These are phyloP conservation scores for Rutpela maculata DNA, from an alignment of 2,888 invertebrate genomes.

Conservation along the genomic window DNA sequence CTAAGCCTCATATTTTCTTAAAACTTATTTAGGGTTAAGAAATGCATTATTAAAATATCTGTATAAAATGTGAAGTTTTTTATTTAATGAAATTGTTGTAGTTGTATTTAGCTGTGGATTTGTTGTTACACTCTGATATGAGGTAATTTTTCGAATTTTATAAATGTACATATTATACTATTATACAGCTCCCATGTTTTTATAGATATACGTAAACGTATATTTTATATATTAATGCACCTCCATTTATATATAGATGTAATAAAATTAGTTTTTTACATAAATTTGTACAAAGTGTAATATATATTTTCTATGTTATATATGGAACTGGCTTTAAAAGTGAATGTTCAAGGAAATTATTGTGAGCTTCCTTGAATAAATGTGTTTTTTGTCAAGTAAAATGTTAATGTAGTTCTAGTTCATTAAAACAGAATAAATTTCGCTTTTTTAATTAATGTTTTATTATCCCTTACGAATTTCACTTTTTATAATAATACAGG, in stretches of 20 bases:
- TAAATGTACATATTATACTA: not conserved
- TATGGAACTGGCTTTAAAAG: slow-evolving; percentile 20
- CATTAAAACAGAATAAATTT: slow-evolving; percentile 12
- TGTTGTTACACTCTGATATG: not conserved
- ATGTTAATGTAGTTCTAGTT: slow-evolving; percentile 17
- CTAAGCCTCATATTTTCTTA: not conserved
- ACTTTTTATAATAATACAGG: too few relatives aligned
- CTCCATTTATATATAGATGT: slow-evolving; percentile 10
- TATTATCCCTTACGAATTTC: not conserved
- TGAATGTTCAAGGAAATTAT: slow-evolving; percentile 11
- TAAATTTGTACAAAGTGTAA: slow-evolving; percentile 31
- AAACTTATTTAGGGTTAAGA: not conserved
- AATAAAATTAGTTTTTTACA: slow-evolving; percentile 24
- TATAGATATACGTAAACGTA: not conserved
- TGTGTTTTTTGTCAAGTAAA: slow-evolving; percentile 25
- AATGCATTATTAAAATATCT: not conserved
- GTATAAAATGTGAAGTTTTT: not conserved
- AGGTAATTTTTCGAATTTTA: not conserved
- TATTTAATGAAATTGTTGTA: not conserved
- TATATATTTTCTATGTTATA: slow-evolving; percentile 28
- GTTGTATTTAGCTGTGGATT: not conserved
- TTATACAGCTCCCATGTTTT: not conserved
- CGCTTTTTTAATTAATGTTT: slow-evolving; percentile 35
- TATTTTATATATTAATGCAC: slow-evolving; percentile 4
- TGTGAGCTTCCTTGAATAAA: slow-evolving; percentile 1